Percentiles rank a stretch among this genome's conserved stretches.
Evolutionary conservation across 2,113 vertebrate species (phyloP).

Genomic region (Hydrolagus affinis): DNA sequence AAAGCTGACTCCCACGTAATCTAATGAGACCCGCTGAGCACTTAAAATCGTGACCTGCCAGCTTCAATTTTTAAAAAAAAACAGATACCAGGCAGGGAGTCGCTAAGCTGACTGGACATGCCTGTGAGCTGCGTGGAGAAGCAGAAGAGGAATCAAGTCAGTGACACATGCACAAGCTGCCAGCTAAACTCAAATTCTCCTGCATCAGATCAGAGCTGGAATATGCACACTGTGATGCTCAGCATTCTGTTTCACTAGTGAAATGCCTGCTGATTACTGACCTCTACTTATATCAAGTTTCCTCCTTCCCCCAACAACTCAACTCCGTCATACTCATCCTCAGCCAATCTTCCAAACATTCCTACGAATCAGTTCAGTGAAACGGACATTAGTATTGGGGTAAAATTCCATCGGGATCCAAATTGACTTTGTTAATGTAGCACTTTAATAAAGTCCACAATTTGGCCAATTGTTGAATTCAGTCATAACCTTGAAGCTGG

Average conservation of each 20-base stretch:
- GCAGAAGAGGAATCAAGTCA: neutral
- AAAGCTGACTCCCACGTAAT: slow-evolving; percentile 54
- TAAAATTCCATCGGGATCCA: too few species aligned
- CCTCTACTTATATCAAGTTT: neutral
- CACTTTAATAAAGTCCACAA: too few species aligned
- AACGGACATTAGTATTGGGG: too few species aligned
- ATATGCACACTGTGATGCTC: slow-evolving; percentile 32
- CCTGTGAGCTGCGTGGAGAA: neutral
- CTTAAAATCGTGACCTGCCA: slow-evolving; percentile 51
- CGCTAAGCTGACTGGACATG: slow-evolving; percentile 7
- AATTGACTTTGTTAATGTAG: too few species aligned
- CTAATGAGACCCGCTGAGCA: slow-evolving; percentile 56
- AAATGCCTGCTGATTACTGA: slow-evolving; percentile 20
- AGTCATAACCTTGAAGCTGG: too few species aligned
- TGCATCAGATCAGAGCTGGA: slow-evolving; percentile 47
- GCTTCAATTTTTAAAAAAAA: slow-evolving; percentile 49
- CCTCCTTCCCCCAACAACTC: neutral
- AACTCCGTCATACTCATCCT: neutral
- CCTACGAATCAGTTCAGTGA: neutral
- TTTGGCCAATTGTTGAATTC: too few species aligned
- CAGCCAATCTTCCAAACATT: neutral
- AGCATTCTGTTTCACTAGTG: slow-evolving; percentile 40
- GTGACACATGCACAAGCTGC: neutral
- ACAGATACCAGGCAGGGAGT: slow-evolving; percentile 47
- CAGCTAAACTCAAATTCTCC: slow-evolving; percentile 42